Conservation (phyloP, 2,113 vertebrate genomes). For the Pao palembangensis region DNA sequence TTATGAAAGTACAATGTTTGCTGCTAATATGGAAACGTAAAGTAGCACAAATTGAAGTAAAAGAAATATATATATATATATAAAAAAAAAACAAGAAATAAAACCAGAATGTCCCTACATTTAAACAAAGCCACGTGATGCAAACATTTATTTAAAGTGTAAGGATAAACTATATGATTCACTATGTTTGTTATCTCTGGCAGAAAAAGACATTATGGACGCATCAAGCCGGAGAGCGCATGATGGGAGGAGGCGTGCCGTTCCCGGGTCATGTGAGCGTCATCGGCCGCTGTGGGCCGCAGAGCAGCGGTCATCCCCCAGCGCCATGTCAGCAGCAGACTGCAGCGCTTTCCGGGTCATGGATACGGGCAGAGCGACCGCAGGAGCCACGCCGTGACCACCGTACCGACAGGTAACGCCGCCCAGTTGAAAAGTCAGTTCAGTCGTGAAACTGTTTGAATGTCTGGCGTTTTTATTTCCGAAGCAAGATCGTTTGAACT, state of each 20-base stretch:
- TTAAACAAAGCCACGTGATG: background rate
- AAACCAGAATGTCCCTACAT: no score
- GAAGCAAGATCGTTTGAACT: background rate
- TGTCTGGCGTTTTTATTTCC: background rate
- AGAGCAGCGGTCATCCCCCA: slow-evolving; percentile 19
- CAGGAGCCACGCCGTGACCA: background rate
- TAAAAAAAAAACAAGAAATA: no score
- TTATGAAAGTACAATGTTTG: background rate
- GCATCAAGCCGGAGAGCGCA: slow-evolving; percentile 2
- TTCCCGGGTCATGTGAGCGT: slow-evolving; percentile 64
- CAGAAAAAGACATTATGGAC: no score
- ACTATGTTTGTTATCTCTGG: no score
- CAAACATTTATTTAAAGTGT: background rate
- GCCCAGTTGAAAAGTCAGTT: accelerated
- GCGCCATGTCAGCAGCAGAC: slow-evolving; percentile 24
- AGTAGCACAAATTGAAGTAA: background rate
- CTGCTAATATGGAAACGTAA: no score
- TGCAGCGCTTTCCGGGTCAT: background rate
- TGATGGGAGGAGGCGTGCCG: slow-evolving; percentile 50
- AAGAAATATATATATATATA: no score
- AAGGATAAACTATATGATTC: background rate
- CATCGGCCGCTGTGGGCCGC: slow-evolving; percentile 21
- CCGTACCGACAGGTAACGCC: slow-evolving; percentile 1
- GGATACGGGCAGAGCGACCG: background rate
- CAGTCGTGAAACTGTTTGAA: no score